These are phyloP conservation scores for Columba guinea DNA, from an alignment of 2,797 vertebrate species.

Conservation along the genomic window DNA sequence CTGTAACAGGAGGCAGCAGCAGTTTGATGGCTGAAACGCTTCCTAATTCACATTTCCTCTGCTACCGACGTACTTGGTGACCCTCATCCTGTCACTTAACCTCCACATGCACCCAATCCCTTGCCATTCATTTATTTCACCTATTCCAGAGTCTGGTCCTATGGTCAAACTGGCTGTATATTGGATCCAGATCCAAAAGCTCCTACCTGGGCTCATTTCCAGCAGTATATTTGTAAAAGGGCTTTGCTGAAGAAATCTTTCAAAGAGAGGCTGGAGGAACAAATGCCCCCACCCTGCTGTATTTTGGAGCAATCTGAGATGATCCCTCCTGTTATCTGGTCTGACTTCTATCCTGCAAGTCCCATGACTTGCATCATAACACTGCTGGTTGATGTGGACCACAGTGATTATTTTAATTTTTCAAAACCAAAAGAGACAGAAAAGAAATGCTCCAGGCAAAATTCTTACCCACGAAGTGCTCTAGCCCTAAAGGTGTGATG, in stretches of 20 bases:
- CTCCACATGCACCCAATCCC: accelerated
- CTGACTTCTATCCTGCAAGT: neutral
- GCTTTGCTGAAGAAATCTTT: slow-evolving; percentile 1
- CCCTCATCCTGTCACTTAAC: neutral
- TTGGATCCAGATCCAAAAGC: neutral
- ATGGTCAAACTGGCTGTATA: neutral
- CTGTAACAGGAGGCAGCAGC: neutral
- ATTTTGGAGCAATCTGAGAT: neutral
- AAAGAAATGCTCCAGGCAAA: slow-evolving; percentile 47
- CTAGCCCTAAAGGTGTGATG: slow-evolving; percentile 77
- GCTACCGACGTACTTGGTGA: neutral
- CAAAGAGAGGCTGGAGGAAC: neutral
- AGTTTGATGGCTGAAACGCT: neutral
- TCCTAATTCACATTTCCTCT: neutral
- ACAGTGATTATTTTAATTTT: slow-evolving; percentile 7
- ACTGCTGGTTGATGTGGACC: neutral
- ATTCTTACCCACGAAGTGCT: slow-evolving; percentile 63
- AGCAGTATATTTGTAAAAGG: neutral
- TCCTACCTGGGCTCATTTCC: slow-evolving; percentile 25
- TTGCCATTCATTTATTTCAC: neutral
- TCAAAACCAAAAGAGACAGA: slow-evolving; percentile 1
- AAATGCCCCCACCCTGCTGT: neutral
- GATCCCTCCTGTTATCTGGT: neutral
- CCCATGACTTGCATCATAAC: neutral
- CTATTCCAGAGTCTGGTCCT: neutral